These are phyloP conservation scores for Eleginops maclovinus DNA, from an alignment of 2,113 vertebrate genomes.

Conservation along the genomic window DNA sequence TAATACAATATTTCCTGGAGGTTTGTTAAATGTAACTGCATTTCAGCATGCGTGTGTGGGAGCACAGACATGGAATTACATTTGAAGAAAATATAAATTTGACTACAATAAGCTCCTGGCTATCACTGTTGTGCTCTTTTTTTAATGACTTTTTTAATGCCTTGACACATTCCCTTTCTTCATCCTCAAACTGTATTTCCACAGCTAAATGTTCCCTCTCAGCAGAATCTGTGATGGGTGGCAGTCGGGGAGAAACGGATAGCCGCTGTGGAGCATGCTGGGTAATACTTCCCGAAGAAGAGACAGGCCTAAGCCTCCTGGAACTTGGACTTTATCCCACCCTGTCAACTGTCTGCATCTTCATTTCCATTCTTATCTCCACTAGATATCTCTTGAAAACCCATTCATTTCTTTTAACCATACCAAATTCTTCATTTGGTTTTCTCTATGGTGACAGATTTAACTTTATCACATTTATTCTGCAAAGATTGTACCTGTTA, in stretches of 20 bases:
- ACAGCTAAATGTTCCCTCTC: conserved; percentile 30
- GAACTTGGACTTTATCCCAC: conserved; percentile 28
- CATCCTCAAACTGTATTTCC: conserved; percentile 48
- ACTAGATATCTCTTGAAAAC: neutral
- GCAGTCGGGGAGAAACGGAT: conserved; percentile 26
- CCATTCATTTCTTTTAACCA: conserved; percentile 12
- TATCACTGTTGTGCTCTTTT: conserved; percentile 11
- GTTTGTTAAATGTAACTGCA: conserved; percentile 45
- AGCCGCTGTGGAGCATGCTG: conserved; percentile 56
- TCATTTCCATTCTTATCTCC: conserved; percentile 2
- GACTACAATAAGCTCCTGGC: conserved; percentile 36
- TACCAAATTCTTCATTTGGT: neutral
- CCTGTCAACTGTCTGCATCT: conserved; percentile 36
- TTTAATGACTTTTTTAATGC: no score
- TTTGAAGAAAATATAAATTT: conserved; percentile 30
- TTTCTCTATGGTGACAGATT: conserved; percentile 1
- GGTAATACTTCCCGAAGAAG: conserved; percentile 58
- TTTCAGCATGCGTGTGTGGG: conserved; percentile 1
- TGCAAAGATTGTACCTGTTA: neutral
- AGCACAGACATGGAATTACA: conserved; percentile 36
- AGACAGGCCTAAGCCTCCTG: conserved; percentile 20
- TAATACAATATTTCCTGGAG: conserved; percentile 39
- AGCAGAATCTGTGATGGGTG: conserved; percentile 40
- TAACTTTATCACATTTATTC: conserved; percentile 12
- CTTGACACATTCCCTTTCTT: conserved; percentile 22